Evolutionary conservation across 2,113 vertebrate genomes (phyloP).

Genomic region (western clawed frog (Xenopus tropicalis)): UCB_Xtro_10.0 CM004450.2:1206001-1206500

Average conservation of each 20-base stretch:
- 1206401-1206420: too few relatives aligned
- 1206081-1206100: constrained; percentile 27
- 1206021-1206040: constrained; percentile 13
- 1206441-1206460: too few relatives aligned
- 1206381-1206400: background rate
- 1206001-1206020: constrained; percentile 12
- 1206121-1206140: background rate
- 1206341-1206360: constrained; percentile 13
- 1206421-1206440: too few relatives aligned
- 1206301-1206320: background rate
- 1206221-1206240: background rate
- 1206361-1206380: constrained; percentile 9
- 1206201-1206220: constrained; percentile 48
- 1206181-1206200: constrained; percentile 49
- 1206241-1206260: background rate
- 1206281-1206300: background rate
- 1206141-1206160: constrained; percentile 20
- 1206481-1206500: too few relatives aligned
- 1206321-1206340: background rate
- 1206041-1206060: constrained; percentile 18
- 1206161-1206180: constrained; percentile 36
- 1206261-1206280: background rate
- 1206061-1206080: constrained; percentile 16
- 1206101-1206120: constrained; percentile 25
- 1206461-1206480: too few relatives aligned